Evolutionary conservation across 2,888 invertebrate genomes (phyloP), one percentile per base, ranked within the genome.

Genomic region (Pristionchus maxplancki): DNA sequence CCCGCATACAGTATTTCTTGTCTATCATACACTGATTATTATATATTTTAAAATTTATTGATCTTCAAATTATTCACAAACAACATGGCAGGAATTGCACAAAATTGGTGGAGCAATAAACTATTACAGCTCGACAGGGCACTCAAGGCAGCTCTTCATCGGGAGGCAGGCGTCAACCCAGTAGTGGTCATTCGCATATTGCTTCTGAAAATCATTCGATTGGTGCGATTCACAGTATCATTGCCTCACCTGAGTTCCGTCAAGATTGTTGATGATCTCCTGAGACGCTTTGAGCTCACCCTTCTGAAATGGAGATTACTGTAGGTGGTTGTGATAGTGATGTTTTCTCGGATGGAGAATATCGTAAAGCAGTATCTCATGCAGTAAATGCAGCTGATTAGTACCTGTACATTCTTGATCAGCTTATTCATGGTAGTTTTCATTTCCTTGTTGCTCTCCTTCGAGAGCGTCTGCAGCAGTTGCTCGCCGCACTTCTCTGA

Each of bases 401-500:
- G 24, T 48, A 87, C 86, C 86, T 87, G 86, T 1, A 87, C 86
- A 31, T 48, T 58, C 34, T 87, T 87, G 86, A 87, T 87, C 24
- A 67, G 13, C 24, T 87, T 87, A 50, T 87, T 87, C 86, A 87
- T 87, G 2, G 50, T 71, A 11, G 71, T 34, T 44, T 87, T 87
- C 86, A 87, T 87, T 31, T 67, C 86, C 71, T 87, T 87, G 86
- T 87, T 71, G 5, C 44, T 40, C 50, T 87, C 86, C 71, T 87
- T 87, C 13, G 86, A n/a, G 0, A 87, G 86, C 1, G 24, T 24
- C 48, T 8, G 20, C 50, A 87, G 50, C 24, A 87, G 71, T 50
- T 87, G 86, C 71, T 87, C 86, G 20, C 86, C 86, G 24, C 86
- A 87, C 40, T 87, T 87, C n/a, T 87, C 86, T 87, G 37, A 87